Base-by-base conservation (phyloP, 2,797 vertebrate genomes). In the Vireo griseus region DNA sequence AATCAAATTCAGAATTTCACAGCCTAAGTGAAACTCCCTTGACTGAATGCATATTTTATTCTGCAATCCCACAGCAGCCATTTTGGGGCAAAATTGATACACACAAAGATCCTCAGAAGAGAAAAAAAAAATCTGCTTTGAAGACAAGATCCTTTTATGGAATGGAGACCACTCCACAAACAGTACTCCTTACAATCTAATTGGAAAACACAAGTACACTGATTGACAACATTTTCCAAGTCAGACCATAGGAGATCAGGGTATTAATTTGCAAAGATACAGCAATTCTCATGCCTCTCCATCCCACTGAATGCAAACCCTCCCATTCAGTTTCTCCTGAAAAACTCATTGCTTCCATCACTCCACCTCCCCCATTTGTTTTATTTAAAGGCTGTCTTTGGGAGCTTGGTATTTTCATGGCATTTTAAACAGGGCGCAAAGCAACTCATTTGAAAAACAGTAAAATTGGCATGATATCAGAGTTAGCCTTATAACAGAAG, bases 401-500 rank as follows among this genome's bases (percentile, higher is more conserved):
- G 92, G 96, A 97, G 95, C 91, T 96, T 96, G 92, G 82, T 96
- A 95, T 96, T 97, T 97, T 97, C 90, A 91, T 93, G 94, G 95
- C 95, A 97, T 96, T 97, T 98, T 97, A 97, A 96, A 97, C 62
- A 95, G 55, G 96, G 92, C 80, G 87, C 94, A 94, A 92, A 88
- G 79, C 76, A 96, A 96, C 69, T 97, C 73, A 97, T 95, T 94
- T 69, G 77, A 97, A 97, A 95, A 92, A 77, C 88, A 94, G 94
- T 74, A 92, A 97, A 96, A 97, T 59, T 92, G 82, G 96, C 95
- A 95, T 97, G 97, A 98, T 98, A 98, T 97, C 97, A 98, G 98
- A 98, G 93, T 97, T 97, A 97, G 97, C 97, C 98, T 98, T 97
- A 97, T 96, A 97, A 97, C 94, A 96, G 85, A 96, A 96, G 78